Evolutionary conservation across 2,113 vertebrate genomes (phyloP), one percentile per base, ranked within the genome.

Genomic region (Triplophysa tibetana): DNA sequence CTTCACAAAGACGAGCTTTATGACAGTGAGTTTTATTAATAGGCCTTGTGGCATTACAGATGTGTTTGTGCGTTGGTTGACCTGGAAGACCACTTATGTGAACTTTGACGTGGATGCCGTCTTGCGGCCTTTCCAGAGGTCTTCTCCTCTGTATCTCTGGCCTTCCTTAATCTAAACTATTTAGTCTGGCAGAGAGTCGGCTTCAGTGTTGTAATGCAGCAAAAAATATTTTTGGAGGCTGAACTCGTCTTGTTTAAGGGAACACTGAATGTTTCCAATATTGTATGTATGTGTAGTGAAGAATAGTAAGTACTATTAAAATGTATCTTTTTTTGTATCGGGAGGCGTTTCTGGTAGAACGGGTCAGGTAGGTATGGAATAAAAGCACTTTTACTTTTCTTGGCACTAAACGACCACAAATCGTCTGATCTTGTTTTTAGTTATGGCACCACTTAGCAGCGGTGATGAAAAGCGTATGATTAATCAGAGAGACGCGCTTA

Each of bases 91-190:
- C 79, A 75, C 84, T 83, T 80, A 73, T 73, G 70, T 76, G 67
- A 77, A 80, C 77, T 77, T 58, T 79, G 63, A 73, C 69, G 70
- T 70, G 77, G 77, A 75, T 65, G 60, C 56, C 21, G 52, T 63
- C 72, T 1, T 23, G 23, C 33, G 62, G 60, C 41, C 33, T 38
- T 68, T 65, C 16, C 65, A 29, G 14, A 73, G 79, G 74, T 78
- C 70, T 68, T 79, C 65, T 69, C 76, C 61, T 29, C 45, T 41
- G 52, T 80, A 79, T 86, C 70, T 43, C 75, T 79, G 75, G 85
- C 70, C 84, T 88, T 58, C 69, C 62, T 69, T 83, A 83, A 86
- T 89, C 84, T 90, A 85, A 90, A 89, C 85, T 87, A 89, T 90
- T 89, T 90, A 90, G 87, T 88, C 88, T 90, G 82, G 70, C 70